Evolutionary conservation across 2,797 vertebrate genomes (phyloP).

Genomic region (Diplodus sargus): DNA sequence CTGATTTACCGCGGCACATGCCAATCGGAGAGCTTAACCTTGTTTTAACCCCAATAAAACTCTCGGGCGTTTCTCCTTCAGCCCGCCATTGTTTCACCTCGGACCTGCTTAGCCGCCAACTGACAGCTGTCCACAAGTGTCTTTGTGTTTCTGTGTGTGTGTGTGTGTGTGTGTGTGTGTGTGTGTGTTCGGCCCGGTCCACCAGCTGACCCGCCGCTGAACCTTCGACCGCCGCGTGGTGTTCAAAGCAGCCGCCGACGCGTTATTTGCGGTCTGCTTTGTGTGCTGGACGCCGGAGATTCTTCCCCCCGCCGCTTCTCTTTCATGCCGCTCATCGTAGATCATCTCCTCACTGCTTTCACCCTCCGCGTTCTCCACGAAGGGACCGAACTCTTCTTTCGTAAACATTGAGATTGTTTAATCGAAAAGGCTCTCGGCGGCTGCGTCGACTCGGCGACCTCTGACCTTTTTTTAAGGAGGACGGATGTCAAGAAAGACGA

Average conservation of each 20-base stretch:
- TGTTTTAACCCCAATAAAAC: conserved; percentile 87
- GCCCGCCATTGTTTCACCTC: conserved; percentile 54
- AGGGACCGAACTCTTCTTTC: too few relatives aligned
- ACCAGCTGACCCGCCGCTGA: conserved; percentile 64
- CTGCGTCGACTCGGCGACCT: too few relatives aligned
- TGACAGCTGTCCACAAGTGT: conserved; percentile 73
- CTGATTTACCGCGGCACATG: conserved; percentile 41
- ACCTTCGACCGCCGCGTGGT: conserved; percentile 57
- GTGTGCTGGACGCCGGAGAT: conserved; percentile 44
- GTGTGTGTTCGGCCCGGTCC: conserved; percentile 3
- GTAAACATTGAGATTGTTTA: too few relatives aligned
- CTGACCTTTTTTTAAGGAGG: too few relatives aligned
- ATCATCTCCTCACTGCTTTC: too few relatives aligned
- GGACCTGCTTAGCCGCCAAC: conserved; percentile 67
- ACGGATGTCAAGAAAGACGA: too few relatives aligned
- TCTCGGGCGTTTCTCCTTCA: conserved; percentile 68
- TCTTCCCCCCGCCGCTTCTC: conserved; percentile 17
- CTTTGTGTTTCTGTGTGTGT: conserved; percentile 21
- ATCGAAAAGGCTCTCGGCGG: too few relatives aligned
- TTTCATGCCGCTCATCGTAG: conserved; percentile 2
- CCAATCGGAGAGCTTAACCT: conserved; percentile 57
- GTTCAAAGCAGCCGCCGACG: conserved; percentile 57
- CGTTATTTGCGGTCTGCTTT: conserved; percentile 50
- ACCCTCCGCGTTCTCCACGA: background rate
- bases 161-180: conserved; percentile 3